Percentiles rank a stretch among this genome's conserved stretches.
Evolutionary conservation across 2,113 vertebrate species (phyloP).

Genomic region (Bothrops jararaca): DNA sequence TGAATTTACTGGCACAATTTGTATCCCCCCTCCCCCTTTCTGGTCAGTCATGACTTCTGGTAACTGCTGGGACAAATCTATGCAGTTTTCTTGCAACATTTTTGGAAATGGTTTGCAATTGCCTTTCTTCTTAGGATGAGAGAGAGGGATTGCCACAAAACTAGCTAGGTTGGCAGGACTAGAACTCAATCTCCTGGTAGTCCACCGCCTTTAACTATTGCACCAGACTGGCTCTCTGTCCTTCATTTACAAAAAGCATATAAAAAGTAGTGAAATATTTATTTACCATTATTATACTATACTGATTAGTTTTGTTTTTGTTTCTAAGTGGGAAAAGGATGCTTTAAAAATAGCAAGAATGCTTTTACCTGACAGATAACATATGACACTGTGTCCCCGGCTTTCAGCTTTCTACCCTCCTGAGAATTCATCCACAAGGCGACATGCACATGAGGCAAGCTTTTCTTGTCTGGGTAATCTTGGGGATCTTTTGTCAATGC

Average conservation of each 20-base stretch:
- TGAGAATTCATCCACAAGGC: conserved; percentile 98
- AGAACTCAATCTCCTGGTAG: background rate
- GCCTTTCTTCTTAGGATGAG: background rate
- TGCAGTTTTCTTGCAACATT: background rate
- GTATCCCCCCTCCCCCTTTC: background rate
- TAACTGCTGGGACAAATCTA: background rate
- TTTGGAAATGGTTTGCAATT: background rate
- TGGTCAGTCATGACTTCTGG: background rate
- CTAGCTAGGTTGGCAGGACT: background rate
- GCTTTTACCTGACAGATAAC: conserved; percentile 91
- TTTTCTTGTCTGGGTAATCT: conserved; percentile 97
- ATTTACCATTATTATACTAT: background rate
- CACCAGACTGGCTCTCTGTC: background rate
- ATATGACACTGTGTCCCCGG: conserved; percentile 94
- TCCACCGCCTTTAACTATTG: background rate
- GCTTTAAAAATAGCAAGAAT: conserved; percentile 6
- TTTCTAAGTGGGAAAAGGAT: conserved; percentile 26
- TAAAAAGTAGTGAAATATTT: background rate
- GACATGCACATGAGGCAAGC: conserved; percentile 93
- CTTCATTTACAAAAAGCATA: background rate
- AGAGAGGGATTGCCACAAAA: background rate
- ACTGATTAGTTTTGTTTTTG: background rate
- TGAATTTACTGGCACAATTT: background rate
- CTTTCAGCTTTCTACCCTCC: conserved; percentile 88
- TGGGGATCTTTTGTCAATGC: conserved; percentile 96